Conservation (phyloP, 1,140 invertebrate genomes). For the Gonioctena quinquepunctata region DNA sequence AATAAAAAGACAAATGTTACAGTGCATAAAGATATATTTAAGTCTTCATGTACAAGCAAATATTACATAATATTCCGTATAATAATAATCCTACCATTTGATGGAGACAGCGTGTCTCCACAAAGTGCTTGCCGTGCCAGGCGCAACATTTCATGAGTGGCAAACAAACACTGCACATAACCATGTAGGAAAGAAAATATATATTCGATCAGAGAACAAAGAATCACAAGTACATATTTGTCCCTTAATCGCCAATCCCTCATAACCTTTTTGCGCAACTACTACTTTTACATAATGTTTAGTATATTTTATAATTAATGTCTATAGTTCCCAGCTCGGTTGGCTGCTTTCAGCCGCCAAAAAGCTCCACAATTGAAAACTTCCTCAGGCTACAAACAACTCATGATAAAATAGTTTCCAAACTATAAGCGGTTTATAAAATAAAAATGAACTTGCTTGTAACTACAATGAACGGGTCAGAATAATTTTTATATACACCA, state of each 20-base stretch:
- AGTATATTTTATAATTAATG: constrained; percentile 45
- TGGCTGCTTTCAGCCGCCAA: constrained; percentile 19
- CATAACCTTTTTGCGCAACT: constrained; percentile 50
- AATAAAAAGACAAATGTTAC: constrained; percentile 1
- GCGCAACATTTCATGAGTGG: constrained; percentile 25
- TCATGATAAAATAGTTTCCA: constrained; percentile 36
- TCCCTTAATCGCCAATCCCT: constrained; percentile 52
- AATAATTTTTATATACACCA: constrained; percentile 47
- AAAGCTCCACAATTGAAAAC: constrained; percentile 7
- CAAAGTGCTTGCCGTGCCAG: constrained; percentile 22
- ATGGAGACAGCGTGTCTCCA: constrained; percentile 40
- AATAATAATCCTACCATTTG: constrained; percentile 53
- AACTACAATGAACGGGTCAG: constrained; percentile 44
- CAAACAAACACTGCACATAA: constrained; percentile 42
- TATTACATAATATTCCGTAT: constrained; percentile 58
- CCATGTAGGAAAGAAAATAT: constrained; percentile 47
- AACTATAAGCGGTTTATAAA: constrained; percentile 52
- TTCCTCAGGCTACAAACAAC: constrained; percentile 38
- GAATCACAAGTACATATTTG: constrained; percentile 50
- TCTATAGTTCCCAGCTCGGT: constrained; percentile 28
- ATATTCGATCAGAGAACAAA: constrained; percentile 54
- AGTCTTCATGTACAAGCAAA: constrained; percentile 60
- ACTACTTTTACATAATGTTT: constrained; percentile 54
- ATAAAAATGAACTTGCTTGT: constrained; percentile 47
- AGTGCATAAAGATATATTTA: constrained; percentile 61